Evolutionary conservation across 2,113 vertebrate genomes (phyloP).

Genomic region (Phasianus colchicus): DNA sequence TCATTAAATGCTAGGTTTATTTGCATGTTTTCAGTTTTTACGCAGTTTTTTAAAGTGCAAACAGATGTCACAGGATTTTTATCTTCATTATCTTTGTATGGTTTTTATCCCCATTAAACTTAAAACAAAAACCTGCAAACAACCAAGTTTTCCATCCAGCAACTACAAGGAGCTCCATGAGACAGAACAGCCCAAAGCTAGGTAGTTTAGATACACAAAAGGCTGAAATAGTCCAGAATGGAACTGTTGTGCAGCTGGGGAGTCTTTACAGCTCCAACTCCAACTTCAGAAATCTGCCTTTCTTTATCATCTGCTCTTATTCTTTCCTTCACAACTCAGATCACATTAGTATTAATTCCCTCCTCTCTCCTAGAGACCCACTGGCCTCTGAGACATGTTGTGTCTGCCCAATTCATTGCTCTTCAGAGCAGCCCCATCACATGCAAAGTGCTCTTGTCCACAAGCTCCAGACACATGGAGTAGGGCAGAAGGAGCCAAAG

Average conservation of each 20-base stretch:
- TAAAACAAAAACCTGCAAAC: background rate
- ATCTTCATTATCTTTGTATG: background rate
- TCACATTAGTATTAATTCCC: background rate
- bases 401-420: background rate
- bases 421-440: background rate
- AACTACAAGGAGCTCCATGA: background rate
- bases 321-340: background rate
- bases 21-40: conserved; percentile 12
- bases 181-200: background rate
- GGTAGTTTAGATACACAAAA: background rate
- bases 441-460: background rate
- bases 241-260: background rate
- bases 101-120: conserved; percentile 4
- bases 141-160: background rate
- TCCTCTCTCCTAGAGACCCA: background rate
- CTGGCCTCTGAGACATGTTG: background rate
- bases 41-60: conserved; percentile 45
- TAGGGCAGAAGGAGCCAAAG: background rate
- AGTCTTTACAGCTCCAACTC: background rate
- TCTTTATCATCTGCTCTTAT: background rate
- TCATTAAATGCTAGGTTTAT: conserved; percentile 11
- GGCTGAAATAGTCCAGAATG: background rate
- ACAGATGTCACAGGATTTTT: conserved; percentile 37
- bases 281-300: background rate
- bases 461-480: rapidly evolving